Percentiles rank a stretch among this genome's conserved stretches.
Conservation (phyloP, 2,113 vertebrate genomes). For the Macaca mulatta region DNA sequence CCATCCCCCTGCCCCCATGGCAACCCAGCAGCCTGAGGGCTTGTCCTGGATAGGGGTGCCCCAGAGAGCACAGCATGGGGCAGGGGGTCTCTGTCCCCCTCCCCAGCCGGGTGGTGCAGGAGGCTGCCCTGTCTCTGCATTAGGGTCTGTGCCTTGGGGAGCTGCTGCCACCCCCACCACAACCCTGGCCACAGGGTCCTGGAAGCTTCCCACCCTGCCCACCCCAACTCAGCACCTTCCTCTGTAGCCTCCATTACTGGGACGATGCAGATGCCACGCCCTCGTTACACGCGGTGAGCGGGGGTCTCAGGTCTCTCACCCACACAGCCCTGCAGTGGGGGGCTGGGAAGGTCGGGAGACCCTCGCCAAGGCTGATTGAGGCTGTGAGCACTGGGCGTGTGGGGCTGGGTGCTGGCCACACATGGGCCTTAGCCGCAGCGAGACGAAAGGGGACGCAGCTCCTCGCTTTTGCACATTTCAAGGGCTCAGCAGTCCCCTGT, state of each 20-base stretch:
- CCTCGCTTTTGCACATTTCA: not conserved
- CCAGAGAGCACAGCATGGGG: not conserved
- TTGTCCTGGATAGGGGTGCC: not conserved
- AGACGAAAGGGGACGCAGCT: not conserved
- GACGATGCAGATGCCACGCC: not conserved
- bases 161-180: not conserved
- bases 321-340: not conserved
- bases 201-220: not conserved
- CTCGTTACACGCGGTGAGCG: accelerated
- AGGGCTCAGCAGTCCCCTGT: not conserved
- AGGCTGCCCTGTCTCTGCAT: not conserved
- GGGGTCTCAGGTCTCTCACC: not conserved
- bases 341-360: not conserved
- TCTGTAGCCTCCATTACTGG: too few relatives aligned
- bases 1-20: not conserved
- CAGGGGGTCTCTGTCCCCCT: not conserved
- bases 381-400: not conserved
- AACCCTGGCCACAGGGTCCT: not conserved
- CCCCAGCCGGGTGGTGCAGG: not conserved
- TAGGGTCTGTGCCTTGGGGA: not conserved
- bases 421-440: not conserved
- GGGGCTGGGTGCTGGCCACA: not conserved
- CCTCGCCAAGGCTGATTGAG: not conserved
- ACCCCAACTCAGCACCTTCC: not conserved
- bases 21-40: not conserved